These are phyloP conservation scores for Zosterops lateralis DNA, from an alignment of 2,113 vertebrate genomes.

Conservation along the genomic window DNA sequence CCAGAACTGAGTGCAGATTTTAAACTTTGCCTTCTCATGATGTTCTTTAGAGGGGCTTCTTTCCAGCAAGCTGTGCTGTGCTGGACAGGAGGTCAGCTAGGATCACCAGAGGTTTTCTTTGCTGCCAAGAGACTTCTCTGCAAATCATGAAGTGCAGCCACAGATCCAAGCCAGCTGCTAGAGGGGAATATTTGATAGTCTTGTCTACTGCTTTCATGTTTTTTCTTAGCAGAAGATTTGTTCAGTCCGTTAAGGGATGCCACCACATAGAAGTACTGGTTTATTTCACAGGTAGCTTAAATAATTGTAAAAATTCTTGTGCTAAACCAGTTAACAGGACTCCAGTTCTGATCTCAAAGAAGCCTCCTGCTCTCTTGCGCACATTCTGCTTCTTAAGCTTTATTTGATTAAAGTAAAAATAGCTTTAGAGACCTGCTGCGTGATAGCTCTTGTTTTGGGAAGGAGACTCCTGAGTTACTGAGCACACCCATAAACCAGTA, in stretches of 20 bases:
- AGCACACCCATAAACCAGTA: neutral
- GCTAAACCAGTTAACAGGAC: neutral
- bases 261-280: neutral
- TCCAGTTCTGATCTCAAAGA: neutral
- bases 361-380: neutral
- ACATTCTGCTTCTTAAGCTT: neutral
- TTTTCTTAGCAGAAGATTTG: neutral
- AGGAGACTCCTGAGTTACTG: neutral
- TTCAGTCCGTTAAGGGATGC: neutral
- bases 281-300: neutral
- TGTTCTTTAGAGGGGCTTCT: neutral
- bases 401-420: neutral
- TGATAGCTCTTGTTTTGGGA: neutral
- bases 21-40: neutral
- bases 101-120: neutral
- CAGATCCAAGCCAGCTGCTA: neutral
- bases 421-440: neutral
- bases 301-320: neutral
- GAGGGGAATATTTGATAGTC: neutral
- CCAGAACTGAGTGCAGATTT: neutral
- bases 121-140: neutral
- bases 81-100: neutral
- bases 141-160: neutral
- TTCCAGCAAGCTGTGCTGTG: neutral
- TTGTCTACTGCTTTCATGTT: neutral